These are phyloP conservation scores for Hemichromis elongatus DNA, from an alignment of 2,113 vertebrate genomes.

Conservation along the genomic window DNA sequence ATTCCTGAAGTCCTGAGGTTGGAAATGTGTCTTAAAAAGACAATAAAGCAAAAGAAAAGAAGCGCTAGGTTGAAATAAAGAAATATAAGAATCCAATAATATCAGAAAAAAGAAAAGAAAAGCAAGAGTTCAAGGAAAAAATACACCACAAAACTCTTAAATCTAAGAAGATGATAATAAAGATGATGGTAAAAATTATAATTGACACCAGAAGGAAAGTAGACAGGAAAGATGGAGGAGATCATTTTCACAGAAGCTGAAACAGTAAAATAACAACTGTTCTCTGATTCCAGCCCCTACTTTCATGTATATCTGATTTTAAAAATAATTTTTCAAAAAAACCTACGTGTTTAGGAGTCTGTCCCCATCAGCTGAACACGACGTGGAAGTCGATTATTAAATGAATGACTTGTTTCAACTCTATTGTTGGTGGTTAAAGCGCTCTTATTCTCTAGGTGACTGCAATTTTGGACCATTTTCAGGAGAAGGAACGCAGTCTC, in stretches of 20 bases:
- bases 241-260: too few relatives aligned
- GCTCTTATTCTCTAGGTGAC: neutral
- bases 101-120: neutral
- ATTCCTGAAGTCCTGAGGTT: neutral
- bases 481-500: neutral
- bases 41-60: neutral
- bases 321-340: neutral
- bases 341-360: neutral
- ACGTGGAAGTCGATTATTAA: accelerated
- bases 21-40: neutral
- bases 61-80: neutral
- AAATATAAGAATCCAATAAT: neutral
- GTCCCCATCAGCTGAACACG: neutral
- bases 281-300: neutral
- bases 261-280: neutral
- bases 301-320: neutral
- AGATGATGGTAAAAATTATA: neutral
- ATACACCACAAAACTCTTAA: too few relatives aligned
- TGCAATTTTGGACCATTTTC: neutral
- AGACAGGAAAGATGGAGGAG: neutral
- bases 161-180: neutral
- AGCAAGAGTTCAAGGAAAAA: neutral
- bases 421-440: neutral
- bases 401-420: neutral
- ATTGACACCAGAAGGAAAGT: neutral